phyloP scores from a whole-genome alignment of 2,797 vertebrate genomes.

The Microctenopoma lineatum region DNA sequence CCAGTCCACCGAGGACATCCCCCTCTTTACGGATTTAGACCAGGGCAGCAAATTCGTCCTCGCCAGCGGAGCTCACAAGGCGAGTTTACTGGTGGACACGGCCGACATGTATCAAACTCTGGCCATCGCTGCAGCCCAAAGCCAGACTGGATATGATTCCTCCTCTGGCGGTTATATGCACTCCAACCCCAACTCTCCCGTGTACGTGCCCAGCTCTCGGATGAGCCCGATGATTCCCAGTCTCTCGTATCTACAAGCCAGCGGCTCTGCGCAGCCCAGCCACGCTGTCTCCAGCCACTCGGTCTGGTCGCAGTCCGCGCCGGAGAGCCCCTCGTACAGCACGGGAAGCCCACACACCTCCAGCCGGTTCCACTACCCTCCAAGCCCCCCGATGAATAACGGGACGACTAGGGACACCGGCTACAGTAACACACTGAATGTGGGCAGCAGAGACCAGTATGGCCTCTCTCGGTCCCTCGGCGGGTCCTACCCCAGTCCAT shows the following conservation, averaged over 20 bases:
- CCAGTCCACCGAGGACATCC: slow-evolving; percentile 89
- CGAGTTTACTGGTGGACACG: slow-evolving; percentile 87
- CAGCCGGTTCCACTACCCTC: slow-evolving; percentile 92
- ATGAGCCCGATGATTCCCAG: slow-evolving; percentile 94
- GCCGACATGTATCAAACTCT: slow-evolving; percentile 97
- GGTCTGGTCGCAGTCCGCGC: slow-evolving; percentile 91
- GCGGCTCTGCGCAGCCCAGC: slow-evolving; percentile 85
- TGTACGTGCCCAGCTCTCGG: slow-evolving; percentile 94
- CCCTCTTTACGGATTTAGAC: slow-evolving; percentile 95
- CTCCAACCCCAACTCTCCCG: slow-evolving; percentile 93
- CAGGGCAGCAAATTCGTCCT: slow-evolving; percentile 94
- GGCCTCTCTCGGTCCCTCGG: slow-evolving; percentile 88
- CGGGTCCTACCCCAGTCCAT: slow-evolving; percentile 91
- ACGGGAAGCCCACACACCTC: slow-evolving; percentile 88
- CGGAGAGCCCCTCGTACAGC: slow-evolving; percentile 93
- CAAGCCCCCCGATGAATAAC: slow-evolving; percentile 92
- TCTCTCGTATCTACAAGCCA: slow-evolving; percentile 91
- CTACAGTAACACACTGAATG: slow-evolving; percentile 86
- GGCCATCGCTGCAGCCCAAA: slow-evolving; percentile 91
- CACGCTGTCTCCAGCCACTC: slow-evolving; percentile 89
- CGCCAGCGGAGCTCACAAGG: slow-evolving; percentile 88
- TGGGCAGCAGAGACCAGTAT: slow-evolving; percentile 90
- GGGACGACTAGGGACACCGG: slow-evolving; percentile 87
- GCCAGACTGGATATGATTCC: slow-evolving; percentile 91
- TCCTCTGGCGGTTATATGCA: slow-evolving; percentile 92